Conservation (phyloP, 1,140 invertebrate species). For the Zaprionus inermis region DNA sequence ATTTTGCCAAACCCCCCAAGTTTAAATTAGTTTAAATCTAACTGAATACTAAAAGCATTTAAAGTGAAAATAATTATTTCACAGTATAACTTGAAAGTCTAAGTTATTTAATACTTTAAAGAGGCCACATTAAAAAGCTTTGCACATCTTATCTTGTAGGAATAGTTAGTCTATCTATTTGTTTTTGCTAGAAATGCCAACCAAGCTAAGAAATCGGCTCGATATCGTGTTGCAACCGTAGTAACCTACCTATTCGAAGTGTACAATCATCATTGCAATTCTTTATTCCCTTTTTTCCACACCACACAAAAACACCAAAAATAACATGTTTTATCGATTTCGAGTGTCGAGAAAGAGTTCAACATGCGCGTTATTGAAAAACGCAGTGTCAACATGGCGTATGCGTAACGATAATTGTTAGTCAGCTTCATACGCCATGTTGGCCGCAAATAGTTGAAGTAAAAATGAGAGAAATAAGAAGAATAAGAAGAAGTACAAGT, state of each 20-base stretch:
- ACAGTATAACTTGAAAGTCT: neutral
- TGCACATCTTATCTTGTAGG: neutral
- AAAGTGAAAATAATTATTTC: conserved; percentile 5
- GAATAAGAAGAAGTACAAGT: neutral
- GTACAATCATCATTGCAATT: neutral
- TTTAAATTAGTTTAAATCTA: neutral
- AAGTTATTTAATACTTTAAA: neutral
- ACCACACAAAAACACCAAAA: no score
- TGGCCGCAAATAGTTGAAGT: conserved; percentile 14
- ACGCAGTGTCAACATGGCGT: conserved; percentile 44
- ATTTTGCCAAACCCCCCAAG: no score
- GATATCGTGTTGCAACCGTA: no score
- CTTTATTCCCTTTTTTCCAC: neutral
- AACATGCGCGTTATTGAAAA: conserved; percentile 25
- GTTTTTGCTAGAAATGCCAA: neutral
- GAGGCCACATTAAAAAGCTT: neutral
- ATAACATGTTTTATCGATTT: conserved; percentile 24
- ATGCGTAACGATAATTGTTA: conserved; percentile 45
- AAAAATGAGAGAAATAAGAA: neutral
- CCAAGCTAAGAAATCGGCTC: no score
- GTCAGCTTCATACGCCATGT: conserved; percentile 32
- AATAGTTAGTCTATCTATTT: neutral
- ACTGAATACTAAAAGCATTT: neutral
- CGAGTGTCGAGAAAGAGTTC: conserved; percentile 9
- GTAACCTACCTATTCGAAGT: neutral